A percentile compares a stretch with the other conserved stretches of the same genome.
These are phyloP conservation scores for Acleris holmiana DNA, from an alignment of 2,888 invertebrate species.

Conservation along the genomic window DNA sequence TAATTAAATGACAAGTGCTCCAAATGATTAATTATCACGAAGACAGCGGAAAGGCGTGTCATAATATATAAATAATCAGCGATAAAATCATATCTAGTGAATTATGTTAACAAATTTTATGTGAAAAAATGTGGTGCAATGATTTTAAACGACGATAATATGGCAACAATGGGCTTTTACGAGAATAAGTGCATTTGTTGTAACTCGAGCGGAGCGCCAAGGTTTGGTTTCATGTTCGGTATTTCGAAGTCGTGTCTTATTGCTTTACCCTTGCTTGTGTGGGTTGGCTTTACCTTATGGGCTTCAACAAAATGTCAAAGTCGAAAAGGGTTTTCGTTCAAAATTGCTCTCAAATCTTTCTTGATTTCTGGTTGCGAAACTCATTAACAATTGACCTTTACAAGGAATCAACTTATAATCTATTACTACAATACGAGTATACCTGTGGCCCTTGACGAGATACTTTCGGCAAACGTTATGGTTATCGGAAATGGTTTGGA, in stretches of 20 bases:
- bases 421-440: too few species aligned
- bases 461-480: too few species aligned
- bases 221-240: slow-evolving; percentile 29
- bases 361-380: too few species aligned
- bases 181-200: slow-evolving; percentile 30
- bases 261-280: slow-evolving; percentile 1
- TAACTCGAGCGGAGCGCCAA: slow-evolving; percentile 27
- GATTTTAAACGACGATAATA: slow-evolving; percentile 23
- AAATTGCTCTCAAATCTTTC: too few species aligned
- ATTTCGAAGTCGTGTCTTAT: slow-evolving; percentile 22
- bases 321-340: too few species aligned
- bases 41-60: slow-evolving; percentile 21
- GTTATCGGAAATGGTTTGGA: too few species aligned
- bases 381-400: too few species aligned
- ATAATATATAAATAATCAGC: slow-evolving; percentile 23
- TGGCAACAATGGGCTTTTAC: slow-evolving; percentile 32
- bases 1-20: slow-evolving; percentile 20
- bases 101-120: slow-evolving; percentile 21
- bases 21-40: slow-evolving; percentile 25
- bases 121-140: slow-evolving; percentile 22
- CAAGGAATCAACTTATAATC: too few species aligned
- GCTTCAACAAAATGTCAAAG: too few species aligned
- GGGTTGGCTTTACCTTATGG: not conserved
- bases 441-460: too few species aligned
- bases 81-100: slow-evolving; percentile 19